Base-by-base conservation (phyloP, 2,888 invertebrate genomes). In the Steromphala cineraria region DNA sequence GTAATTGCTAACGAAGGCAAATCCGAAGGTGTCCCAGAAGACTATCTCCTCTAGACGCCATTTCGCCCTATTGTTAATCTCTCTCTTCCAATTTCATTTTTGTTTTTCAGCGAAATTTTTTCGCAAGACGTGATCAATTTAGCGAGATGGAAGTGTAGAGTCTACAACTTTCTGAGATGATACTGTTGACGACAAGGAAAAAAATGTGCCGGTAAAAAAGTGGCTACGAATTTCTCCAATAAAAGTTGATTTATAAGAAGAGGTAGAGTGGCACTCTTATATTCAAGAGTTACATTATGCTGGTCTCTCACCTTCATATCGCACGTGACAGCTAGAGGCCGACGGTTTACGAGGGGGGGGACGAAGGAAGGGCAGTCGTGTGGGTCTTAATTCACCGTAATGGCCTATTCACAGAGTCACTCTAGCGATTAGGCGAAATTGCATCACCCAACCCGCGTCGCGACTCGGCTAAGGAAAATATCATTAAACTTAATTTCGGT, bases 371-470 rank as follows among this genome's bases (percentile, higher is more conserved):
- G 40, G 71, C 71, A 71, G 19, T 71, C 71, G 17, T 71, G 31
- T 36, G 36, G 40, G 71, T 71, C 71, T 71, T 76, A 76, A 76
- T 76, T 76, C 76, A 76, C 24, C 76, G 76, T 53, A 76, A 76
- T 76, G 76, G 76, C 53, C 53, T 53, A 55, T 31, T 55, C 31
- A 76, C 28, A 55, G 36, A 53, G 55, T 53, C 55, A 24, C 76
- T 76, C 24, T 76, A 31, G 53, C 53, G 53, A 76, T 76, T 55
- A 55, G 28, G 55, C 17, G 31, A 55, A 76, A 76, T 76, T 76
- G 76, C 76, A 76, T 76, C 76, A 76, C 55, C 71, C 36, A 31
- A 36, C 36, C 40, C 36, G 19, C 28, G 40, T n/a, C 71, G 17
- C 46, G 71, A 36, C 28, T 40, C 71, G 71, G 71, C 71, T 40